Conservation (phyloP, 2,113 vertebrate genomes). For the Oenanthe melanoleuca region DNA sequence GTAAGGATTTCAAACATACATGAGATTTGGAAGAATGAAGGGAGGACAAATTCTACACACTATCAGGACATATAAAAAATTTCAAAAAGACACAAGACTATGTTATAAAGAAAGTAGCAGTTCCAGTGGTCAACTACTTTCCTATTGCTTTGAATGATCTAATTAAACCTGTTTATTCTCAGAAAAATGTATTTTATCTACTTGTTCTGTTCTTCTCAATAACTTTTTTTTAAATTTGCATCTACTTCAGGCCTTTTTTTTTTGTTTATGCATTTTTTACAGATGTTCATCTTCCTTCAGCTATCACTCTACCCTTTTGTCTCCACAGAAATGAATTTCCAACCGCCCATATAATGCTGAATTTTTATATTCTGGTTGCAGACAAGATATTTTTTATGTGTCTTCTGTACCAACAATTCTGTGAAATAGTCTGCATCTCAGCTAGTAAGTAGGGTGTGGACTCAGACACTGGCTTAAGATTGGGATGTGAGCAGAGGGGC, state of each 20-base stretch:
- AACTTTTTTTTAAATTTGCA: neutral
- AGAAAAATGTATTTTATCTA: neutral
- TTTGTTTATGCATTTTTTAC: neutral
- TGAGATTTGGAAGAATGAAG: slow-evolving; percentile 1
- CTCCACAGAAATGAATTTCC: neutral
- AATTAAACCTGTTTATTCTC: neutral
- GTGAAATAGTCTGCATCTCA: neutral
- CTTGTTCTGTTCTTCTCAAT: neutral
- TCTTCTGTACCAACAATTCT: neutral
- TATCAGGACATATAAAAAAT: neutral
- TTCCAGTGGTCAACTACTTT: neutral
- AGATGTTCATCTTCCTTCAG: neutral
- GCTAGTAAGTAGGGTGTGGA: neutral
- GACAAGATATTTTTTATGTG: neutral
- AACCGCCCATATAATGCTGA: neutral
- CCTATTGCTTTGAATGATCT: neutral
- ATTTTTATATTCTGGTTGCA: neutral
- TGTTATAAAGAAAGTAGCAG: neutral
- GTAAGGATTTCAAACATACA: neutral
- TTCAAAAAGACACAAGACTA: neutral
- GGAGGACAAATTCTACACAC: neutral
- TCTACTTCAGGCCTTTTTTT: neutral
- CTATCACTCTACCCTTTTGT: neutral
- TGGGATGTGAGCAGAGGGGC: neutral
- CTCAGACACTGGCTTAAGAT: neutral